Evolutionary conservation across 2,797 vertebrate species (phyloP).

Genomic region (Halcyon smyrnensis): DNA sequence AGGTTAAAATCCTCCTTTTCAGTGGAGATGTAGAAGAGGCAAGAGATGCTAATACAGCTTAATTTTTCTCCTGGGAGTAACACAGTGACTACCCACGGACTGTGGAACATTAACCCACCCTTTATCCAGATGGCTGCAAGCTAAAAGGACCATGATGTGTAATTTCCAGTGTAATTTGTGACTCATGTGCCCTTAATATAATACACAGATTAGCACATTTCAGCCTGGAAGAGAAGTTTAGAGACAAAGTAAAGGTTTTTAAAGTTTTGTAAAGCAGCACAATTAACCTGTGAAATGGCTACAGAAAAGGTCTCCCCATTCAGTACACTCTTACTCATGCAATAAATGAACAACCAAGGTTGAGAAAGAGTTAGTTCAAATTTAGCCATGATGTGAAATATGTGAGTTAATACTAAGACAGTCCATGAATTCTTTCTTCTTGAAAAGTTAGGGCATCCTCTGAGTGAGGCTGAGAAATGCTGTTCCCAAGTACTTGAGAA

Average conservation of each 20-base stretch:
- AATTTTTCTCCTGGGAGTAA: neutral
- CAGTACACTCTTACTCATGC: neutral
- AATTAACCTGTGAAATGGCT: neutral
- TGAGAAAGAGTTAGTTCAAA: neutral
- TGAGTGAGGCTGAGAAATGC: accelerated
- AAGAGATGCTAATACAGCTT: neutral
- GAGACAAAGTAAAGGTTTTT: neutral
- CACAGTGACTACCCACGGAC: neutral
- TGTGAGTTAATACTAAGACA: neutral
- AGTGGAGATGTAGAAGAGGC: neutral
- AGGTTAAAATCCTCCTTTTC: neutral
- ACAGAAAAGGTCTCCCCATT: neutral
- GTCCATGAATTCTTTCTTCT: neutral
- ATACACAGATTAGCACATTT: neutral
- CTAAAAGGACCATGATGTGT: neutral
- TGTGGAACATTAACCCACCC: neutral
- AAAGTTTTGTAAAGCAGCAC: neutral
- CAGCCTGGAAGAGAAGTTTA: neutral
- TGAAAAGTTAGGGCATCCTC: neutral
- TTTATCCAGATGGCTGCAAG: neutral
- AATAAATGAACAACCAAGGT: neutral
- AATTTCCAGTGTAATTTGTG: constrained; percentile 8
- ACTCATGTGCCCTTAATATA: neutral
- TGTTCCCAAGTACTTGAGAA: neutral
- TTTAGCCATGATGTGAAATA: neutral